Conservation (phyloP, 2,797 vertebrate genomes). For the Lophius americanus region DNA sequence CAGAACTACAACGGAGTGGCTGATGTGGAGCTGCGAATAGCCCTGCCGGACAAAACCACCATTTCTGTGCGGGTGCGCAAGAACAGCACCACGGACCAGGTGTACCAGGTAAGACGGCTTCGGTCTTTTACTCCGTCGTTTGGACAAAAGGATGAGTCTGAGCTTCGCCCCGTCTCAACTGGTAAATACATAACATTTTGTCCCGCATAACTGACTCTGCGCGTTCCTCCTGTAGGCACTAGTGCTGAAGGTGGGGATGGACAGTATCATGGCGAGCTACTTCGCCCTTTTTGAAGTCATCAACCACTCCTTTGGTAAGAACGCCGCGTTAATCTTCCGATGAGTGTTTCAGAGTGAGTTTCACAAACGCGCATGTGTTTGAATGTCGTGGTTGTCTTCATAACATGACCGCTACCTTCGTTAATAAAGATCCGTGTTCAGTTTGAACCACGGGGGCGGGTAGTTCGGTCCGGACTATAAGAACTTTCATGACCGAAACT, state of each 20-base stretch:
- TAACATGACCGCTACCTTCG: conserved; percentile 26
- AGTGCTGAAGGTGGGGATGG: conserved; percentile 94
- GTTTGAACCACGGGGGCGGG: conserved; percentile 13
- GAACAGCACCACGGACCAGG: conserved; percentile 97
- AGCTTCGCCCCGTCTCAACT: not conserved
- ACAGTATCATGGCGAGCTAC: conserved; percentile 95
- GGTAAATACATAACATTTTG: not conserved
- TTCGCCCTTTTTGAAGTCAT: conserved; percentile 99
- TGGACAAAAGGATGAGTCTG: not conserved
- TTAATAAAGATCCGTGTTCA: conserved; percentile 42
- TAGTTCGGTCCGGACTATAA: conserved; percentile 18
- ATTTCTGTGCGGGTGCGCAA: conserved; percentile 93
- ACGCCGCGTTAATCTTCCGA: not conserved
- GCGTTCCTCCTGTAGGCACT: conserved; percentile 83
- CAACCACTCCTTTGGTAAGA: conserved; percentile 96
- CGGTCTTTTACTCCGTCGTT: not conserved
- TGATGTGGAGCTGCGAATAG: conserved; percentile 93
- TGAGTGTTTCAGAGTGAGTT: conserved; percentile 1
- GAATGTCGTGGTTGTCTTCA: conserved; percentile 1
- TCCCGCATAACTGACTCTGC: not conserved
- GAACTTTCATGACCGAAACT: conserved; percentile 16
- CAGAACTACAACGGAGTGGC: conserved; percentile 97
- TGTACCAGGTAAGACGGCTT: conserved; percentile 90
- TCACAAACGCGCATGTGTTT: conserved; percentile 4
- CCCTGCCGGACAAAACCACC: conserved; percentile 90